phyloP scores from a whole-genome alignment of 2,113 vertebrate species.

The Bos javanicus region DNA sequence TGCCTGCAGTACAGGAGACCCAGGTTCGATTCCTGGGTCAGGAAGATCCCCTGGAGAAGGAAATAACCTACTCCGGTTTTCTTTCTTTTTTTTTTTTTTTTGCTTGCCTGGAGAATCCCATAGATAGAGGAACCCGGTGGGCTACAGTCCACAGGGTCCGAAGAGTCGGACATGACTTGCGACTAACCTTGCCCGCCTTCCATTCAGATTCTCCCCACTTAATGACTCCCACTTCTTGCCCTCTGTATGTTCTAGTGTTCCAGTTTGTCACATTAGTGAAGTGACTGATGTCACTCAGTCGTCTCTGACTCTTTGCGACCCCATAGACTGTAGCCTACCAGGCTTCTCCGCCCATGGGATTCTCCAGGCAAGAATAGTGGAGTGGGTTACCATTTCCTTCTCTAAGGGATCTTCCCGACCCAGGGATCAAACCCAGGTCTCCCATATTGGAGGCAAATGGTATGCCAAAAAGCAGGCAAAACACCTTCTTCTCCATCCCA shows the following conservation, averaged over 20 bases:
- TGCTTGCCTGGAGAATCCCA: neutral
- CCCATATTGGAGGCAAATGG: no score
- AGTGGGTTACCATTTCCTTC: no score
- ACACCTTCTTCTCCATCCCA: neutral
- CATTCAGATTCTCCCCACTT: neutral
- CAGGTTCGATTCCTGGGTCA: neutral
- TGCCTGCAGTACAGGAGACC: neutral
- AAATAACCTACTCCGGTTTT: neutral
- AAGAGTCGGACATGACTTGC: neutral
- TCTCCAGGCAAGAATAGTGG: no score
- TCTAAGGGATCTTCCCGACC: no score
- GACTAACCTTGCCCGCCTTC: rapidly evolving
- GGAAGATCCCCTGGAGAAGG: neutral
- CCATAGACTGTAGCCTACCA: no score
- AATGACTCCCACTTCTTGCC: neutral
- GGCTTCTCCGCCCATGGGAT: no score
- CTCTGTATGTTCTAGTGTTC: neutral
- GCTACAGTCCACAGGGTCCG: neutral
- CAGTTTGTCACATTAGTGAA: neutral
- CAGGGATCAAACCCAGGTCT: no score
- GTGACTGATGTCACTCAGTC: no score
- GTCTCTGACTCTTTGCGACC: rapidly evolving
- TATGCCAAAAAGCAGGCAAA: neutral
- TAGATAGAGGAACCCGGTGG: neutral
- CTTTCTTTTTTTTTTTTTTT: no score